These are phyloP conservation scores for Hydroisotoma schaefferi DNA, from an alignment of 2,888 invertebrate species.

Conservation along the genomic window DNA sequence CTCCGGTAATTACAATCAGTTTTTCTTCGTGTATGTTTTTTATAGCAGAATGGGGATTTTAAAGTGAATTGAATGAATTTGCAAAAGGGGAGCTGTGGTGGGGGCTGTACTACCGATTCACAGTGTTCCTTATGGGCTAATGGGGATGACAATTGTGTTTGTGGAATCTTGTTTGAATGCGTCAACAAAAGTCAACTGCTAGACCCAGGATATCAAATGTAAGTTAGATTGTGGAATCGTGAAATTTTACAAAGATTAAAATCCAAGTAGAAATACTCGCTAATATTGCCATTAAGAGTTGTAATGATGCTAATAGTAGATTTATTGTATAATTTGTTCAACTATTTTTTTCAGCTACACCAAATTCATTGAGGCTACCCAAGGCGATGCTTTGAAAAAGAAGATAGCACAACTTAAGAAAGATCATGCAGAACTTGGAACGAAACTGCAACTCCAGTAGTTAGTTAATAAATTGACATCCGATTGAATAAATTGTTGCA, in stretches of 20 bases:
- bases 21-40: not conserved
- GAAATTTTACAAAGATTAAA: no score
- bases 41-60: no score
- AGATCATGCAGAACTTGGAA: not conserved
- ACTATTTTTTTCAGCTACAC: not conserved
- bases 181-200: not conserved
- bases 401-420: not conserved
- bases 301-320: not conserved
- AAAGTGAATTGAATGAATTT: not conserved
- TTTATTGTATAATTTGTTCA: not conserved
- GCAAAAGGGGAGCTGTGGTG: not conserved
- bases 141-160: constrained; percentile 2
- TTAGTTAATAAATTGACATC: no score
- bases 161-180: constrained; percentile 10
- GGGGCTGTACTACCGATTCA: not conserved
- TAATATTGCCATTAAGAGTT: not conserved
- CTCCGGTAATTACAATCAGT: not conserved
- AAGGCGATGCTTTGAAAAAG: not conserved
- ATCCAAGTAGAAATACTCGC: no score
- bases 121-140: constrained; percentile 2
- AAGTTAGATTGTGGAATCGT: no score
- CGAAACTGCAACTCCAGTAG: no score
- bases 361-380: not conserved
- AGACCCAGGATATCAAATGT: not conserved
- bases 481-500: no score